Base-by-base conservation (phyloP, 2,888 invertebrate species). In the Leptinotarsa tumamoca region DNA sequence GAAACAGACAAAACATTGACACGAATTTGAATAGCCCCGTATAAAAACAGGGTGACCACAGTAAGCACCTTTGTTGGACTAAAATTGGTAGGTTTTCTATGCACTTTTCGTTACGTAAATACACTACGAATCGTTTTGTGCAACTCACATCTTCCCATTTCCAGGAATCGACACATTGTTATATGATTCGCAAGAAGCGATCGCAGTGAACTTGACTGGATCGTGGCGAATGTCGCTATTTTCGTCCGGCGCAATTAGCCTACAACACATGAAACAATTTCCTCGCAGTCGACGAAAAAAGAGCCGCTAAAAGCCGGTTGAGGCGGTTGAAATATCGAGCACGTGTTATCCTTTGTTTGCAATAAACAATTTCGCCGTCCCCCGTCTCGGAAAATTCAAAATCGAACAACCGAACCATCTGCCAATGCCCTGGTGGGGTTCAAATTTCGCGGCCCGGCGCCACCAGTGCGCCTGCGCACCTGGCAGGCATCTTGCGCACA, bases 391-490 rank as follows among this genome's bases (percentile, higher is more conserved):
- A 23, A 63, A 58, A 58, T 66, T 74, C 71, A 71, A 76, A 76
- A 76, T 76, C 76, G 73, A 73, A 69, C 67, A 68, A 73, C 69
- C 70, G 63, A 54, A 70, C 72, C 71, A 70, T 63, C 75, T 68
- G 71, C 77, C 77, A 77, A 78, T 74, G 52, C 69, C 66, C 61
- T 52, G 70, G 71, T 49, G 69, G 71, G 73, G 72, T 80, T 80
- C 67, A 71, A 80, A 80, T 80, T 78, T 80, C 72, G 70, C 73
- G 74, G 72, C 85, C 84, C 81, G 75, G 80, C 78, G 78, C 75
- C 79, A 75, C 74, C 72, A 89, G 89, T 90, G 90, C 90, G 89
- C 89, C 89, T 89, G 90, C 87, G 73, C 78, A 23, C 71, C 77
- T 76, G 85, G 87, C 87, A 89, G 74, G 72, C 79, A 78, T 86